Evolutionary conservation across 2,888 invertebrate genomes (phyloP).

Genomic region (Petrolisthes cinctipes): DNA sequence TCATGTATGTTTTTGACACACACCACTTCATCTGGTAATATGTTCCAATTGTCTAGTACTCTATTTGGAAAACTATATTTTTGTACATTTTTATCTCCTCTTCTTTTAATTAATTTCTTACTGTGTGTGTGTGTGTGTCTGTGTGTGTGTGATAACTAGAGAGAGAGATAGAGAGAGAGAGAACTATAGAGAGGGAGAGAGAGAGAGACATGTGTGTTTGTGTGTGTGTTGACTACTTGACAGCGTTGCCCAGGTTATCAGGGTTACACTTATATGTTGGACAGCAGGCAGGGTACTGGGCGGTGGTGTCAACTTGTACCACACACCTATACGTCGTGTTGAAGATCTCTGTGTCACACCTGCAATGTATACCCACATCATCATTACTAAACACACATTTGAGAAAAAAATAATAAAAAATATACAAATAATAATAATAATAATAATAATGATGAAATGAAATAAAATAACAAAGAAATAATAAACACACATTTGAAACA

Average conservation of each 20-base stretch:
- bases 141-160: no score
- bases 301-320: constrained; percentile 43
- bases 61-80: no score
- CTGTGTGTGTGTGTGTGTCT: no score
- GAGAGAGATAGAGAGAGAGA: no score
- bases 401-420: neutral
- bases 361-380: constrained; percentile 7
- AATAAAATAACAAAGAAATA: neutral
- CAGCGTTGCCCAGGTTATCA: constrained; percentile 58
- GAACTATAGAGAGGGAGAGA: no score
- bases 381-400: neutral
- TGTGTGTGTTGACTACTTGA: neutral
- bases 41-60: no score
- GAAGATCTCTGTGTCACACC: constrained; percentile 62
- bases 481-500: neutral
- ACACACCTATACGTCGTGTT: constrained; percentile 64
- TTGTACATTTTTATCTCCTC: no score
- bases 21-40: no score
- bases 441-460: neutral
- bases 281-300: constrained; percentile 60
- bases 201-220: no score
- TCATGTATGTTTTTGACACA: no score
- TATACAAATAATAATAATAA: neutral
- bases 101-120: no score
- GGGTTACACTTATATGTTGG: constrained; percentile 60